Evolutionary conservation across 1,140 invertebrate genomes (phyloP), one percentile per base, ranked within the genome.

Genomic region (Eciton burchellii): DNA sequence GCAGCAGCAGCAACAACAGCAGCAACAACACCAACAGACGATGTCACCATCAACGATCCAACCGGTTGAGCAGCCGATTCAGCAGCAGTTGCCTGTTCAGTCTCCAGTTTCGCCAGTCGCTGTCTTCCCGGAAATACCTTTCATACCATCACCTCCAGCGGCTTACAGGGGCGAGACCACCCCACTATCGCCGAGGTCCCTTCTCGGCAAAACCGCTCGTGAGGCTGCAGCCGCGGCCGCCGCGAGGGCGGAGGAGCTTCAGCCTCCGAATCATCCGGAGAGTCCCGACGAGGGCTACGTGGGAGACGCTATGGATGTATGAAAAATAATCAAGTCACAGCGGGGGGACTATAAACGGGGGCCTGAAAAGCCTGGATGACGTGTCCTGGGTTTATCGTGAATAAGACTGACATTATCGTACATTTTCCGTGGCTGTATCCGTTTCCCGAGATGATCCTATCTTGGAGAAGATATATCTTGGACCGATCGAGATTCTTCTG

Each of bases 221-320:
- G 91, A 91, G 65, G 90, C 90, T 26, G 89, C 88, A 0, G 85
- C 89, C 0, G 91, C 92, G 19, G 90, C 91, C 9, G 90, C 89
- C 4, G 91, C 90, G 9, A 88, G 88, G 8, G 88, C 83, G 4
- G 87, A 85, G 12, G 88, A 88, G 12, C 81, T 84, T 0, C 84
- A 86, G 11, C 88, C 88, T 1, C 88, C 87, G 88, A 73, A 96
- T 95, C 95, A 97, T 84, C 96, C 96, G 3, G 97, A 98, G 87
- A 97, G 97, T 91, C 97, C 97, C 5, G 97, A 98, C 91, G 97
- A 98, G 91, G 97, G 97, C 0, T 98, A 98, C 91, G 97, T 97
- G 57, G 97, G 97, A 35, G 97, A 98, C 90, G 95, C 92, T 11
- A 93, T 94, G 87, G 94, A 95, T 71, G 94, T 95, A 52, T 95